Percentiles rank a stretch among this genome's conserved stretches.
Evolutionary conservation across 2,113 vertebrate genomes (phyloP).

Genomic region (Hydropotes inermis): DNA sequence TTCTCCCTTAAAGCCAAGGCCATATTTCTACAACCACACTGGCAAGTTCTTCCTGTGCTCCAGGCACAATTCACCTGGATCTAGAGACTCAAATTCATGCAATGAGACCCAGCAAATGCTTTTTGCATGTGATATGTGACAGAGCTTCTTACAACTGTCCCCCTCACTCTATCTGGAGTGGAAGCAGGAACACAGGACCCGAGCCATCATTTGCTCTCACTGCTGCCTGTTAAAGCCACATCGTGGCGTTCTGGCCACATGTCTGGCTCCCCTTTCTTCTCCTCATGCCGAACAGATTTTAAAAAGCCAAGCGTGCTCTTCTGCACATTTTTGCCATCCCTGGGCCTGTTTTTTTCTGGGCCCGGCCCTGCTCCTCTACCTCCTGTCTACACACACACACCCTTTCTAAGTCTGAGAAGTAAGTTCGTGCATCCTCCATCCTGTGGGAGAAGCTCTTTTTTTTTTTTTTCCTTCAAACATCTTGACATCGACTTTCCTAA

Average conservation of each 20-base stretch:
- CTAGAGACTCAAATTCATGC: neutral
- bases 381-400: accelerated
- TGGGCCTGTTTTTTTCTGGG: neutral
- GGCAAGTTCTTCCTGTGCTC: neutral
- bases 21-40: accelerated
- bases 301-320: neutral
- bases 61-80: accelerated
- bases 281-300: neutral
- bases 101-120: neutral
- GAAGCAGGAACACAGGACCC: accelerated
- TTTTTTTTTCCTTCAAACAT: neutral
- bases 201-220: neutral
- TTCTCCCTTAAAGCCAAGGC: neutral
- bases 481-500: neutral
- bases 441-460: neutral
- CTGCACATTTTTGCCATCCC: neutral
- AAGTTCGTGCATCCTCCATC: neutral
- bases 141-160: neutral
- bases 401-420: neutral
- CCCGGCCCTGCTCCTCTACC: neutral
- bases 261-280: neutral
- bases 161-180: neutral
- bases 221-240: too few species aligned
- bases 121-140: neutral
- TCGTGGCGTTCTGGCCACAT: neutral